phyloP scores from a whole-genome alignment of 1,140 invertebrate genomes.

The Heliconius hermathena region DNA sequence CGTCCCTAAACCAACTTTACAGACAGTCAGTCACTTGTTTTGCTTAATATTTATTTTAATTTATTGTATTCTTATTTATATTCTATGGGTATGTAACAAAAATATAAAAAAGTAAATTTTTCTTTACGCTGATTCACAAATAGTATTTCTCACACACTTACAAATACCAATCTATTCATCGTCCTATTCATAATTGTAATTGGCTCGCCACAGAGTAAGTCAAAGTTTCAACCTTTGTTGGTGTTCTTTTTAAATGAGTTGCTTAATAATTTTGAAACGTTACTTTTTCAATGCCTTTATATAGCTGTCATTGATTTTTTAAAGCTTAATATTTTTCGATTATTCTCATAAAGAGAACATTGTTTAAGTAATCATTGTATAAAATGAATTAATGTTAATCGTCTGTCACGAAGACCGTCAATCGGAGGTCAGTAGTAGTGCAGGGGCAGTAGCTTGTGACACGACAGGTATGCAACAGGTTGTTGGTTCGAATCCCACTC shows the following conservation, averaged over 20 bases:
- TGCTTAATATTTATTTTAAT: too few species aligned
- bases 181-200: not conserved
- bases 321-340: slow-evolving; percentile 9
- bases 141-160: not conserved
- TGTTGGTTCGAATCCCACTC: too few species aligned
- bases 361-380: slow-evolving; percentile 10
- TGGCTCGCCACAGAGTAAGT: not conserved
- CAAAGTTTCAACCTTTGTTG: slow-evolving; percentile 22
- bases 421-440: too few species aligned
- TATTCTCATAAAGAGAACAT: slow-evolving; percentile 25
- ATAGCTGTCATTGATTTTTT: slow-evolving; percentile 14
- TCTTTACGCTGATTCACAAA: not conserved
- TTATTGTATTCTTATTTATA: too few species aligned
- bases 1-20: too few species aligned
- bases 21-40: too few species aligned
- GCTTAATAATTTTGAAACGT: slow-evolving; percentile 5
- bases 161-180: not conserved
- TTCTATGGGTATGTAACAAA: too few species aligned
- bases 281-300: slow-evolving; percentile 9
- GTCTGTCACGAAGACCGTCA: not conserved
- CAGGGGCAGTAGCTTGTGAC: too few species aligned
- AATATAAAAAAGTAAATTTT: too few species aligned
- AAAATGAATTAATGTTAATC: slow-evolving; percentile 8
- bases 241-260: slow-evolving; percentile 12
- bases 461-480: too few species aligned